These are phyloP conservation scores for Rhadinocentrus ornatus DNA, from an alignment of 2,797 vertebrate genomes.

Conservation along the genomic window DNA sequence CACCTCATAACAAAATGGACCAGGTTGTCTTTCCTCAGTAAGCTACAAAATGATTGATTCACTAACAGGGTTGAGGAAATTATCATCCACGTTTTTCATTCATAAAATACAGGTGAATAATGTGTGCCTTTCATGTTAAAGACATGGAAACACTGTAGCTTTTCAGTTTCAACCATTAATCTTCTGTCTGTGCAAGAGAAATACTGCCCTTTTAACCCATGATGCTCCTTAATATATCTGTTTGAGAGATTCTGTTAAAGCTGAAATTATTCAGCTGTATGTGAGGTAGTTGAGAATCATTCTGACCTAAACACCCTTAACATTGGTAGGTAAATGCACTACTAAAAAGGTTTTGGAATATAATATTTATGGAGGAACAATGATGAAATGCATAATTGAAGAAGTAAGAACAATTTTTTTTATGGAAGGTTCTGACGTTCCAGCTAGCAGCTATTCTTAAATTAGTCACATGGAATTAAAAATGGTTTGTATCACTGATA, in stretches of 20 bases:
- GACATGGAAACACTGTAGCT: not conserved
- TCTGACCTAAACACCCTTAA: not conserved
- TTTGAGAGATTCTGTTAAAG: not conserved
- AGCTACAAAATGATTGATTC: conserved; percentile 24
- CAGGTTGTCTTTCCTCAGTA: conserved; percentile 33
- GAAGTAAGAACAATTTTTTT: conserved; percentile 8
- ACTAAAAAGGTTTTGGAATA: conserved; percentile 2
- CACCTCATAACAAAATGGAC: conserved; percentile 33
- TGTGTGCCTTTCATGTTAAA: not conserved
- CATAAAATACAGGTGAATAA: not conserved
- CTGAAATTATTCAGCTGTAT: not conserved
- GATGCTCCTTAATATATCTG: not conserved
- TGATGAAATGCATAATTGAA: conserved; percentile 11
- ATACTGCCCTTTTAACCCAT: not conserved
- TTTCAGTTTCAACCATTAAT: not conserved
- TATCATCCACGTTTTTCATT: not conserved
- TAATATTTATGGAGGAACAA: not conserved
- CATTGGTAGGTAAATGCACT: not conserved
- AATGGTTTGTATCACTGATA: not conserved
- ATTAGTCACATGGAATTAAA: not conserved
- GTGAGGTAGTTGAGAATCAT: not conserved
- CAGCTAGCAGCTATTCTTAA: not conserved
- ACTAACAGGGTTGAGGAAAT: not conserved
- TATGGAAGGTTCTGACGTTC: not conserved
- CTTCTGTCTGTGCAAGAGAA: not conserved